phyloP scores from a whole-genome alignment of 2,888 invertebrate species.

The Zootermopsis nevadensis region DNA sequence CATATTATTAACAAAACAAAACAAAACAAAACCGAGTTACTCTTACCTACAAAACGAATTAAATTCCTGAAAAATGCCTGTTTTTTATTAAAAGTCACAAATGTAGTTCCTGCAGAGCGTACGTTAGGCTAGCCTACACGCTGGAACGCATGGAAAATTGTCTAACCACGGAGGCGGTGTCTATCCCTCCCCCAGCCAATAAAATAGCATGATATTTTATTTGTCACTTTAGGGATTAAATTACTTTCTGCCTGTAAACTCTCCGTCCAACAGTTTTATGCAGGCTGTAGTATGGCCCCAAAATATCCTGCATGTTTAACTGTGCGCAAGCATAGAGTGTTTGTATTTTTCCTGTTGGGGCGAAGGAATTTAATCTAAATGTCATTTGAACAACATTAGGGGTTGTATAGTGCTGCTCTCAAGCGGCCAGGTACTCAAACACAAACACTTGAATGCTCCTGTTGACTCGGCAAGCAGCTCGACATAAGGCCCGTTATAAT shows the following conservation, averaged over 20 bases:
- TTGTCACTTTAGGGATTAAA: constrained; percentile 40
- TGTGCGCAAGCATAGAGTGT: constrained; percentile 50
- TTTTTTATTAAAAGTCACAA: constrained; percentile 16
- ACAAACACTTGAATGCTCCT: constrained; percentile 4
- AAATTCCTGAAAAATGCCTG: constrained; percentile 38
- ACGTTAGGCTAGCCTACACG: background rate
- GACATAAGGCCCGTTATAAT: constrained; percentile 27
- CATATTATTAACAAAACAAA: constrained; percentile 38
- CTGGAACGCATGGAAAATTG: constrained; percentile 1
- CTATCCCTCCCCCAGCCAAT: background rate
- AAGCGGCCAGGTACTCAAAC: constrained; percentile 34
- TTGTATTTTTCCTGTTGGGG: constrained; percentile 55
- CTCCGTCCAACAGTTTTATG: constrained; percentile 6
- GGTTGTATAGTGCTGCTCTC: constrained; percentile 16
- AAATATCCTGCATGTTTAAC: constrained; percentile 53
- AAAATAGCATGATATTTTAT: constrained; percentile 43
- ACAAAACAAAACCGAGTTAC: constrained; percentile 2
- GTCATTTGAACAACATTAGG: constrained; percentile 60
- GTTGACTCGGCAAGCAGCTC: constrained; percentile 33
- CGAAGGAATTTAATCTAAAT: constrained; percentile 61
- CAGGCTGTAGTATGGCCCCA: background rate
- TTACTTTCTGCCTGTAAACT: constrained; percentile 23
- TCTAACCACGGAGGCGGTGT: constrained; percentile 17
- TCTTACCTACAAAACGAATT: constrained; percentile 17
- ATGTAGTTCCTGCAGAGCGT: constrained; percentile 23